Evolutionary conservation across 2,888 invertebrate species (phyloP).

Genomic region (Nebria salina): DNA sequence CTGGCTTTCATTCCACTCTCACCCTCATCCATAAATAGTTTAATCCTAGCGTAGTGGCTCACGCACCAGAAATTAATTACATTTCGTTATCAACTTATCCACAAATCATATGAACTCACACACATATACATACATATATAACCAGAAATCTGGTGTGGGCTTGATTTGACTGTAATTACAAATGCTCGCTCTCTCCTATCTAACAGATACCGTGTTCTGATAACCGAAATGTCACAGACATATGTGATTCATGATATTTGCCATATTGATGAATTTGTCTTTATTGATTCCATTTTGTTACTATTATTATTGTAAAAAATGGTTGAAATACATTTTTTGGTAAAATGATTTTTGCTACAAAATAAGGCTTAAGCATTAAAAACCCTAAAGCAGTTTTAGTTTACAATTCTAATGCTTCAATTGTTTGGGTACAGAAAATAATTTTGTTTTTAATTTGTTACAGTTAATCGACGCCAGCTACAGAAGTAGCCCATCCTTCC

Average conservation of each 20-base stretch:
- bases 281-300: too few relatives aligned
- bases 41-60: slow-evolving; percentile 10
- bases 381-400: too few relatives aligned
- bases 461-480: slow-evolving; percentile 91
- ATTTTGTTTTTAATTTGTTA: slow-evolving; percentile 60
- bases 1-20: neutral
- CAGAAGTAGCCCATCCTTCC: slow-evolving; percentile 84
- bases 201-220: slow-evolving; percentile 40
- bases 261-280: neutral
- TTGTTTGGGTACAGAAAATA: neutral
- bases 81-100: slow-evolving; percentile 61
- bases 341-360: too few relatives aligned
- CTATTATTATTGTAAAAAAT: too few relatives aligned
- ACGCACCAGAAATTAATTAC: slow-evolving; percentile 60
- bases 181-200: slow-evolving; percentile 46
- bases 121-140: neutral
- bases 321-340: too few relatives aligned
- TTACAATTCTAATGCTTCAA: neutral
- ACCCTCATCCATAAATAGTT: neutral
- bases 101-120: slow-evolving; percentile 60
- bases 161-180: slow-evolving; percentile 60
- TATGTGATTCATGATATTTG: slow-evolving; percentile 35
- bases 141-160: slow-evolving; percentile 56
- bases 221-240: slow-evolving; percentile 38
- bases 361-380: too few relatives aligned